Evolutionary conservation across 1,140 invertebrate species (phyloP).

Genomic region (Panagrolaimus sp.): DNA sequence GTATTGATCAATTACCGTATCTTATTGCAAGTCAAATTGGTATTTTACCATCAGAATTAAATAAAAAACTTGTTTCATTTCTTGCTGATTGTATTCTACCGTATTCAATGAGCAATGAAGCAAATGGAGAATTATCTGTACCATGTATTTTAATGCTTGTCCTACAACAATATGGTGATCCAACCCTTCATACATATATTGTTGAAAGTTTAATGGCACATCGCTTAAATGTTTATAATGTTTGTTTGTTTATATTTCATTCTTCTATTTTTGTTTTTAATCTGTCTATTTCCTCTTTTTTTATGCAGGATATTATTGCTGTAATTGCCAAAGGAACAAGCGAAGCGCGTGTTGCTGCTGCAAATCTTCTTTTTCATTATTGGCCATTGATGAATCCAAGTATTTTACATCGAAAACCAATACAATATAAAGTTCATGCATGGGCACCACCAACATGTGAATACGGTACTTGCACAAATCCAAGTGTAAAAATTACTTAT

Average conservation of each 20-base stretch:
- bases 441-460: slow-evolving; percentile 64
- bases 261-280: slow-evolving; percentile 29
- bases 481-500: slow-evolving; percentile 61
- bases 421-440: slow-evolving; percentile 76
- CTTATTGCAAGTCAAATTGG: slow-evolving; percentile 85
- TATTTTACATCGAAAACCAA: slow-evolving; percentile 78
- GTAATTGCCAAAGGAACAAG: slow-evolving; percentile 94
- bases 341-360: slow-evolving; percentile 79
- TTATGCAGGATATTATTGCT: slow-evolving; percentile 82
- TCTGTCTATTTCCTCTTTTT: slow-evolving; percentile 66
- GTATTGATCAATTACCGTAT: slow-evolving; percentile 89
- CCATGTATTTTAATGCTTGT: slow-evolving; percentile 93
- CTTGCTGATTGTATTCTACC: slow-evolving; percentile 92
- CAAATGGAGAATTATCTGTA: slow-evolving; percentile 65
- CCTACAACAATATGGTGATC: slow-evolving; percentile 86
- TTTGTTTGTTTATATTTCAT: slow-evolving; percentile 63
- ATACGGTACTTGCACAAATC: background rate
- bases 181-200: slow-evolving; percentile 50
- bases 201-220: slow-evolving; percentile 7
- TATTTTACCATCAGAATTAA: slow-evolving; percentile 77
- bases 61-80: slow-evolving; percentile 88
- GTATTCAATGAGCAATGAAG: slow-evolving; percentile 80
- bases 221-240: slow-evolving; percentile 59
- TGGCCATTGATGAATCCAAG: slow-evolving; percentile 96
- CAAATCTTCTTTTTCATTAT: slow-evolving; percentile 93